These are phyloP conservation scores for Tupiocoris notatus DNA, from an alignment of 2,888 invertebrate species.

Conservation along the genomic window DNA sequence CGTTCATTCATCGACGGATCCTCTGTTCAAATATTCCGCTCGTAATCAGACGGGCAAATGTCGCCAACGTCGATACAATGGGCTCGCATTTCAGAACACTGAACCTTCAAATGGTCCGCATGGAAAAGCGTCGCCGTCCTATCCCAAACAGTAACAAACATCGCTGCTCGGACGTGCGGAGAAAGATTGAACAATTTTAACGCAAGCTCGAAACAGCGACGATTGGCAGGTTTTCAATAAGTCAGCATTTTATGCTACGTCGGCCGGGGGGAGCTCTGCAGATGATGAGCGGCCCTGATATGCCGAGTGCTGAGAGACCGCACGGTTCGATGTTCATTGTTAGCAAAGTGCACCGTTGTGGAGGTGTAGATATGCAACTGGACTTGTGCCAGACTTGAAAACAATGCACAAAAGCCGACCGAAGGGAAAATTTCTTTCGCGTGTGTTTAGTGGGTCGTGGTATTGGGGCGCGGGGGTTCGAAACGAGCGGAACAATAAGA, in stretches of 20 bases:
- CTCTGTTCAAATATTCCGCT: neutral
- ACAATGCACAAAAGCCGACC: conserved; percentile 18
- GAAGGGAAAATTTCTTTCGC: conserved; percentile 24
- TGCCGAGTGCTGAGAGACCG: neutral
- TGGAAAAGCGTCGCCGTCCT: neutral
- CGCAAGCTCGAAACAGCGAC: neutral
- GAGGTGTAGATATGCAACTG: conserved; percentile 25
- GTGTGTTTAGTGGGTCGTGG: conserved; percentile 29
- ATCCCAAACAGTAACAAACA: neutral
- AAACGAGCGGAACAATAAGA: conserved; percentile 9
- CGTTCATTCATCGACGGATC: no score
- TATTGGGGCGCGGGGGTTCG: neutral
- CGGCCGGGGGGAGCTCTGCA: conserved; percentile 1
- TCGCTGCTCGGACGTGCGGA: neutral
- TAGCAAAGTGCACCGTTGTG: conserved; percentile 7
- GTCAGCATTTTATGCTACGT: conserved; percentile 25
- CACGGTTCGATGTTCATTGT: neutral
- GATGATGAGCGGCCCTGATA: neutral
- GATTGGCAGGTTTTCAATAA: conserved; percentile 33
- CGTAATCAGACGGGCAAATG: neutral
- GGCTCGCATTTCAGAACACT: no score
- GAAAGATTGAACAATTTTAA: conserved; percentile 17
- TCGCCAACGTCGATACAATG: neutral
- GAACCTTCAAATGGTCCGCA: neutral
- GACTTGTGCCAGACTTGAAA: conserved; percentile 27